Percentiles rank a stretch among this genome's conserved stretches.
Conservation (phyloP, 2,797 vertebrate genomes). For the Chloroceryle amazona region DNA sequence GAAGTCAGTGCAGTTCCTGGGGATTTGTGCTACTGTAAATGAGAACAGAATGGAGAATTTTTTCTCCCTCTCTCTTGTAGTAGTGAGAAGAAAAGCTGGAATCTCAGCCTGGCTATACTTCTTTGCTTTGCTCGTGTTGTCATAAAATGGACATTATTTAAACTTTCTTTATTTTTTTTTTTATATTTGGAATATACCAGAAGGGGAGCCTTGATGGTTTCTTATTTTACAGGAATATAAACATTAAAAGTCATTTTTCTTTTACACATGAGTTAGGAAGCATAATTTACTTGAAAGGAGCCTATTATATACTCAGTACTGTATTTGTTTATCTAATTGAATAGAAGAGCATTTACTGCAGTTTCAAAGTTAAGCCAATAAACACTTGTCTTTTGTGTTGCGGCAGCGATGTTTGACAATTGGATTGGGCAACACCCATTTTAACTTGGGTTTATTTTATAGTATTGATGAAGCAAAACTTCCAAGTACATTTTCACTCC, state of each 20-base stretch:
- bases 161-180: not conserved
- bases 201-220: conserved; percentile 34
- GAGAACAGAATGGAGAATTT: conserved; percentile 8
- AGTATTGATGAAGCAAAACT: not conserved
- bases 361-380: conserved; percentile 69
- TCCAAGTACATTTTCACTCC: not conserved
- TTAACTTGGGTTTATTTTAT: conserved; percentile 57
- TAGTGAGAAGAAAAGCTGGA: conserved; percentile 17
- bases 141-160: conserved; percentile 10
- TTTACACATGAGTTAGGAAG: conserved; percentile 63
- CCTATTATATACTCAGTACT: conserved; percentile 62
- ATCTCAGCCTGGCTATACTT: not conserved
- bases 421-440: conserved; percentile 53
- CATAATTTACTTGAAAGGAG: conserved; percentile 71
- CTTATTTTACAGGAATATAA: conserved; percentile 66
- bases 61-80: not conserved
- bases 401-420: conserved; percentile 43
- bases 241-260: conserved; percentile 60
- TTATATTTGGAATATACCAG: conserved; percentile 2
- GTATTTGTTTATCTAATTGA: conserved; percentile 75
- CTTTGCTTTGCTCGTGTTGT: not conserved
- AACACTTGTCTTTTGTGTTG: conserved; percentile 66
- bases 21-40: conserved; percentile 62
- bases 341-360: conserved; percentile 64
- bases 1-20: conserved; percentile 53